These are phyloP conservation scores for Romanogobio albipinnatus DNA, from an alignment of 2,113 vertebrate species.

Conservation along the genomic window DNA sequence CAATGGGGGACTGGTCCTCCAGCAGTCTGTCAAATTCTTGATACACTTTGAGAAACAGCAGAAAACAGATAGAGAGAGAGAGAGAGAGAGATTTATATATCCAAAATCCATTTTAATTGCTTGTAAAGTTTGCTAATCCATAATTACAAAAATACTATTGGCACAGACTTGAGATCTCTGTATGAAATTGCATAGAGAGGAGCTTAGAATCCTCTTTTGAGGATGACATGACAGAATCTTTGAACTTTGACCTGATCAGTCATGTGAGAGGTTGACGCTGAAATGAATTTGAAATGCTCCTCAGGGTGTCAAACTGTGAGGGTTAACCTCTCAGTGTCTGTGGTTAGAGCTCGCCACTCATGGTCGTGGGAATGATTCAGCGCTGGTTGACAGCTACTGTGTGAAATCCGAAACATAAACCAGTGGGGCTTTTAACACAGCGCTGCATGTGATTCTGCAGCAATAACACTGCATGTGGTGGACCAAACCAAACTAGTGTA, in stretches of 20 bases:
- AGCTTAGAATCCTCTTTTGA: conserved; percentile 19
- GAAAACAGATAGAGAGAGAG: neutral
- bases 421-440: conserved; percentile 21
- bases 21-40: conserved; percentile 97
- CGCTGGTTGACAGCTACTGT: conserved; percentile 40
- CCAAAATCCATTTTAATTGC: neutral
- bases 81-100: too few relatives aligned
- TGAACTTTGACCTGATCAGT: conserved; percentile 67
- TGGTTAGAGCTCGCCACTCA: conserved; percentile 68
- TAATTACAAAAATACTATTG: neutral
- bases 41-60: conserved; percentile 81
- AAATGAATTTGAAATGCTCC: conserved; percentile 75
- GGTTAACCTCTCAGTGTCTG: conserved; percentile 75
- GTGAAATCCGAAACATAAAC: conserved; percentile 46
- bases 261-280: conserved; percentile 61
- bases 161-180: neutral
- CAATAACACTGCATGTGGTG: neutral
- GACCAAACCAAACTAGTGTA: neutral
- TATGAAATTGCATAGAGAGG: neutral
- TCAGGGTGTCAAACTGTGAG: conserved; percentile 66
- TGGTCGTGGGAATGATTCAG: conserved; percentile 76
- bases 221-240: conserved; percentile 40
- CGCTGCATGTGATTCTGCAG: conserved; percentile 8
- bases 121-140: neutral
- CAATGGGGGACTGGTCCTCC: conserved; percentile 96